These are phyloP conservation scores for Pelecanoides urinatrix DNA, from an alignment of 2,113 vertebrate species.

Conservation along the genomic window DNA sequence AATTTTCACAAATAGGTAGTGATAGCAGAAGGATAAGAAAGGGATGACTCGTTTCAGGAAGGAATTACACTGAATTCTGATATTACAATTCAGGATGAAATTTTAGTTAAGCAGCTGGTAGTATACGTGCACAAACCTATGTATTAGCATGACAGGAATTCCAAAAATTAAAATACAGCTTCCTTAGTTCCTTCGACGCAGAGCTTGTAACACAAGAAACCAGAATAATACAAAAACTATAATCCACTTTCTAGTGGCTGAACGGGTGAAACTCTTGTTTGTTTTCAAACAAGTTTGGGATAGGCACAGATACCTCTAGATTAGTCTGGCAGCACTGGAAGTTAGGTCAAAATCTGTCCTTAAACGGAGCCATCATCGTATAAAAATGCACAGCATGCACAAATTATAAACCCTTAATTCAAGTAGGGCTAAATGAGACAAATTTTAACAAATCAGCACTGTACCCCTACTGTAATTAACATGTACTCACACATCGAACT, in stretches of 20 bases:
- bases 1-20: neutral
- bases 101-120: neutral
- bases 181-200: neutral
- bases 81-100: neutral
- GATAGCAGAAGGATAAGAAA: neutral
- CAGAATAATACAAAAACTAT: neutral
- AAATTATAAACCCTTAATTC: neutral
- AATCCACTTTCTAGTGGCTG: neutral
- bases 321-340: neutral
- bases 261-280: neutral
- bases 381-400: neutral
- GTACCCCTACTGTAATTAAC: conserved; percentile 55
- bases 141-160: neutral
- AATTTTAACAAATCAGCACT: conserved; percentile 26
- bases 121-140: neutral
- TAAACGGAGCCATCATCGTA: neutral
- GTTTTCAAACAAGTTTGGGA: neutral
- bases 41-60: neutral
- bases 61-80: neutral
- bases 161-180: neutral
- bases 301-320: neutral
- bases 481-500: neutral
- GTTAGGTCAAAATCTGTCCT: neutral
- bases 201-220: neutral
- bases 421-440: conserved; percentile 48